phyloP scores from a whole-genome alignment of 2,113 vertebrate genomes.

The Sterrhoptilus dennistouni region DNA sequence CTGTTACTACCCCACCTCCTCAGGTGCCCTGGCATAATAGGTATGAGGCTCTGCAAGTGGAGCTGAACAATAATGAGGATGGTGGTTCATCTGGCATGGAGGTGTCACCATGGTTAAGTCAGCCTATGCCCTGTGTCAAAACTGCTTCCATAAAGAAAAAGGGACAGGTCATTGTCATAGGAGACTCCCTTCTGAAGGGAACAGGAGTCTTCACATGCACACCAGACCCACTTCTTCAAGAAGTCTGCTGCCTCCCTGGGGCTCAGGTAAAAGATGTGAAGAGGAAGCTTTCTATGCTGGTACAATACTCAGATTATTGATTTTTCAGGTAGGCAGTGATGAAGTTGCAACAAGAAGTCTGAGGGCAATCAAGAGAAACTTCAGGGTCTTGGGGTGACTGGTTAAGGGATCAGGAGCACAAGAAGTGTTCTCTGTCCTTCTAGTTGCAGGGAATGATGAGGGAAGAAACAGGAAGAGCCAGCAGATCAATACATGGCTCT shows the following conservation, averaged over 20 bases:
- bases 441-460: too few species aligned
- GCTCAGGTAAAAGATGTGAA: too few species aligned
- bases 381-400: too few species aligned
- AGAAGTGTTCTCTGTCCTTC: too few species aligned
- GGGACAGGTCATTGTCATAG: neutral
- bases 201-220: neutral
- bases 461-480: too few species aligned
- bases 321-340: too few species aligned
- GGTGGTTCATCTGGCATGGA: neutral
- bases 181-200: neutral
- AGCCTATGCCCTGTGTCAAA: neutral
- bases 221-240: neutral
- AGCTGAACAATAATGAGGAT: neutral
- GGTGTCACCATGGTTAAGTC: neutral
- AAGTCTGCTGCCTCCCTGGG: neutral
- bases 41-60: neutral
- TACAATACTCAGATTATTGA: too few species aligned
- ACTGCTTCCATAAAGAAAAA: neutral
- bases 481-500: too few species aligned
- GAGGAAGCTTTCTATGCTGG: too few species aligned
- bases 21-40: neutral
- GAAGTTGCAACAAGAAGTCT: too few species aligned
- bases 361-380: too few species aligned
- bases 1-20: neutral
- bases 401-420: too few species aligned